Percentiles rank a stretch among this genome's conserved stretches.
phyloP scores from a whole-genome alignment of 2,113 vertebrate species.

The human (Homo sapiens) region DNA sequence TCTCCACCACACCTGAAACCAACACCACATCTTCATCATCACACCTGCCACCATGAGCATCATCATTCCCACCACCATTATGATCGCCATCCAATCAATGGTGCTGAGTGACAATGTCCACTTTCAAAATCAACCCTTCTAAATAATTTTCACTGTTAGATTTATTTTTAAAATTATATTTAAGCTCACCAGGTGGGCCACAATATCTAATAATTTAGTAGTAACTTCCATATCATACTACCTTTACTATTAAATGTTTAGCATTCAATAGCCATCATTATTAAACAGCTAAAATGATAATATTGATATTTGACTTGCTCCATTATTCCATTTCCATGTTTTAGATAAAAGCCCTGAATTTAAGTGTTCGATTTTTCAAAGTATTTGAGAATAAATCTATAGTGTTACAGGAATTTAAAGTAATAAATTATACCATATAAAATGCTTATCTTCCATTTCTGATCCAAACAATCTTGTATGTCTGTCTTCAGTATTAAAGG shows the following conservation, averaged over 20 bases:
- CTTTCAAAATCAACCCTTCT: not conserved
- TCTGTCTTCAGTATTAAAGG: not conserved
- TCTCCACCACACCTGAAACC: rapidly evolving
- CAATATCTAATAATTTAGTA: not conserved
- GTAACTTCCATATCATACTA: not conserved
- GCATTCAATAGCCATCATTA: not conserved
- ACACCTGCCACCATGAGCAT: not conserved
- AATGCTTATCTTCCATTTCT: not conserved
- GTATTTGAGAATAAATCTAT: not conserved
- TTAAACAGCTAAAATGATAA: not conserved
- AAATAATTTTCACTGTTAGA: not conserved
- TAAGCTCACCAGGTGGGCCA: not conserved
- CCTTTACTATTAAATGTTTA: not conserved
- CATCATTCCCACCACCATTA: too few relatives aligned
- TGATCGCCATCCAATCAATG: not conserved
- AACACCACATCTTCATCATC: too few relatives aligned
- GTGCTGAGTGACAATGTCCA: not conserved
- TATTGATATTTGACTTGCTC: not conserved
- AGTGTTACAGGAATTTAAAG: not conserved
- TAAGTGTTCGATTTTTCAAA: not conserved
- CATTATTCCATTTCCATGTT: not conserved
- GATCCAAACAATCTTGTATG: not conserved
- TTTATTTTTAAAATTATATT: not conserved
- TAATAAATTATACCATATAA: not conserved
- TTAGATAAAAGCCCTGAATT: not conserved